Conservation (phyloP, 2,797 vertebrate genomes). For the Silurus lanzhouensis region DNA sequence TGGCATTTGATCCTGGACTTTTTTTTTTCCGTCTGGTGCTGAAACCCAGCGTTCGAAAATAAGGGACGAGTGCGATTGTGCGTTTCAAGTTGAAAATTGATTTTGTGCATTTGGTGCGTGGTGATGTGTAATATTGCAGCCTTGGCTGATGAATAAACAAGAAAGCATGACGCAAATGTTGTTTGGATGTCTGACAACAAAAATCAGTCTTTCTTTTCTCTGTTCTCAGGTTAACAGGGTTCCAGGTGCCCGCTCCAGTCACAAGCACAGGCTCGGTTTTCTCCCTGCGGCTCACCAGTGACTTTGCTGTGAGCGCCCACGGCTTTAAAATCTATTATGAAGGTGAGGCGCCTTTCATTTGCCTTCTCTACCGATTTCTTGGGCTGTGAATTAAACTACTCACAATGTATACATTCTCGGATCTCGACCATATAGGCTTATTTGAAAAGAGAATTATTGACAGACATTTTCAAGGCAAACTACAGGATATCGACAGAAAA, state of each 20-base stretch:
- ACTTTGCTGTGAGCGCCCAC: constrained; percentile 98
- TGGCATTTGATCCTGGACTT: constrained; percentile 21
- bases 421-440: neutral
- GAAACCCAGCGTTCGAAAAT: constrained; percentile 10
- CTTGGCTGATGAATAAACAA: constrained; percentile 18
- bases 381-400: neutral
- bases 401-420: neutral
- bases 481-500: neutral
- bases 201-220: neutral
- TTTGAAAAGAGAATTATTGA: neutral
- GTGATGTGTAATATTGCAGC: neutral
- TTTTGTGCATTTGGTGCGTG: constrained; percentile 22
- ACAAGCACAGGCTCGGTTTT: constrained; percentile 96
- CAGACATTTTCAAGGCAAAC: neutral
- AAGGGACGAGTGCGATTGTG: neutral
- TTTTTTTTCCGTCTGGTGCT: constrained; percentile 1
- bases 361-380: constrained; percentile 12
- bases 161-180: neutral
- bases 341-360: constrained; percentile 81
- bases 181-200: neutral
- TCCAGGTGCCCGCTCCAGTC: constrained; percentile 94
- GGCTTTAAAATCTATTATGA: constrained; percentile 98
- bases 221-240: constrained; percentile 91
- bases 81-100: constrained; percentile 27
- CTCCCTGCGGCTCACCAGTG: constrained; percentile 96